Evolutionary conservation across 2,888 invertebrate species (phyloP).

Genomic region (Pterostichus madidus): DNA sequence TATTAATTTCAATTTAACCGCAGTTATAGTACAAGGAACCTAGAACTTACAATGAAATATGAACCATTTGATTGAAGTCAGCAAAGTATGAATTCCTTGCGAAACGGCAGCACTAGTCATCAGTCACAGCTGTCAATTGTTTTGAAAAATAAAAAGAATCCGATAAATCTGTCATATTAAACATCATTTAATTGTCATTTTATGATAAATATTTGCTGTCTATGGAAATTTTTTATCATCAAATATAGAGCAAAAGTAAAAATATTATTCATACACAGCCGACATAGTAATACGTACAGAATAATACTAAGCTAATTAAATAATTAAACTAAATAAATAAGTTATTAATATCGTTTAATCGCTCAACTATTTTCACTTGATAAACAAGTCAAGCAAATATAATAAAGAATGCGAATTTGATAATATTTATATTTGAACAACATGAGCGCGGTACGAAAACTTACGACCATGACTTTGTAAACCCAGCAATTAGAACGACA

Average conservation of each 20-base stretch:
- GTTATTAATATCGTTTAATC: conserved; percentile 14
- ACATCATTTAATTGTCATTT: too few species aligned
- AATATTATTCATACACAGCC: background rate
- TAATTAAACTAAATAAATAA: conserved; percentile 27
- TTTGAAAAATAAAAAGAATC: too few species aligned
- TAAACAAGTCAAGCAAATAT: conserved; percentile 7
- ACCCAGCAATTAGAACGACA: background rate
- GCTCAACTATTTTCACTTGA: conserved; percentile 2
- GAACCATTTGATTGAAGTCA: too few species aligned
- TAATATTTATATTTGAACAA: conserved; percentile 19
- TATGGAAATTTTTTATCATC: background rate
- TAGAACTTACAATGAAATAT: too few species aligned
- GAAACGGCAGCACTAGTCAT: too few species aligned
- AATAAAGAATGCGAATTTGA: conserved; percentile 27
- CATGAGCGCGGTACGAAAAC: background rate
- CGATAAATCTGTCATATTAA: too few species aligned
- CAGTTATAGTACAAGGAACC: too few species aligned
- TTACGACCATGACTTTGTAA: conserved; percentile 11
- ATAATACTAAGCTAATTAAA: conserved; percentile 2
- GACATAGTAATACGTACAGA: background rate
- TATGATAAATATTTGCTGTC: too few species aligned
- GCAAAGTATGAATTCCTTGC: too few species aligned
- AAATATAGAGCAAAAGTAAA: background rate
- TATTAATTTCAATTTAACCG: too few species aligned
- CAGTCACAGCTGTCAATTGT: too few species aligned